Evolutionary conservation across 2,797 vertebrate species (phyloP).

Genomic region (Oreortyx pictus): DNA sequence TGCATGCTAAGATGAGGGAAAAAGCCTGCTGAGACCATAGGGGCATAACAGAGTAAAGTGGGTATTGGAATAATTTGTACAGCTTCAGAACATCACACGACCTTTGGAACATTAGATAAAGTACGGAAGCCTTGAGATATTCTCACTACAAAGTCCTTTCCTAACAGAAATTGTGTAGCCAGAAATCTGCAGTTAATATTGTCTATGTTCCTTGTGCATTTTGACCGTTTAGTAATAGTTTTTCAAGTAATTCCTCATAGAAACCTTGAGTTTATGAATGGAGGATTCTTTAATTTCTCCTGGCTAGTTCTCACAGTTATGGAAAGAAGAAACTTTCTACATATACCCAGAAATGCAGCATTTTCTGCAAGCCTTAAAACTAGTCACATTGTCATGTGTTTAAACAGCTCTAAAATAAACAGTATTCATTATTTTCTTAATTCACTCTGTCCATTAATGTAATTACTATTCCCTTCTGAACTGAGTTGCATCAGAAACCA

Average conservation of each 20-base stretch:
- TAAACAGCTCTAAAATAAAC: not conserved
- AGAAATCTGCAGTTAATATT: not conserved
- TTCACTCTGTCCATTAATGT: not conserved
- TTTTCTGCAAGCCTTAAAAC: not conserved
- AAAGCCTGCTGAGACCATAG: too few relatives aligned
- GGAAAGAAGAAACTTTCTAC: rapidly evolving
- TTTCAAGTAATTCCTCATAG: not conserved
- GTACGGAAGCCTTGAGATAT: not conserved
- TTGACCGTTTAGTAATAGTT: not conserved
- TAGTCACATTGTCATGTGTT: not conserved
- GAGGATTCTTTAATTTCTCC: not conserved
- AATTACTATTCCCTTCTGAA: not conserved
- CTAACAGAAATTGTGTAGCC: not conserved
- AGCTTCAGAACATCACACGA: not conserved
- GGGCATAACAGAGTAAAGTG: too few relatives aligned
- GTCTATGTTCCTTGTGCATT: not conserved
- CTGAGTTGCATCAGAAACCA: not conserved
- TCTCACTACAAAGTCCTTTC: not conserved
- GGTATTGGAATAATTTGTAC: not conserved
- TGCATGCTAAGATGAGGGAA: not conserved
- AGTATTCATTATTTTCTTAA: not conserved
- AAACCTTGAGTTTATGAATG: not conserved
- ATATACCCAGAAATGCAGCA: not conserved
- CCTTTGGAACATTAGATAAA: not conserved
- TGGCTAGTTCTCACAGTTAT: not conserved